These are phyloP conservation scores for Saxicola maurus DNA, from an alignment of 2,797 vertebrate species.

Conservation along the genomic window DNA sequence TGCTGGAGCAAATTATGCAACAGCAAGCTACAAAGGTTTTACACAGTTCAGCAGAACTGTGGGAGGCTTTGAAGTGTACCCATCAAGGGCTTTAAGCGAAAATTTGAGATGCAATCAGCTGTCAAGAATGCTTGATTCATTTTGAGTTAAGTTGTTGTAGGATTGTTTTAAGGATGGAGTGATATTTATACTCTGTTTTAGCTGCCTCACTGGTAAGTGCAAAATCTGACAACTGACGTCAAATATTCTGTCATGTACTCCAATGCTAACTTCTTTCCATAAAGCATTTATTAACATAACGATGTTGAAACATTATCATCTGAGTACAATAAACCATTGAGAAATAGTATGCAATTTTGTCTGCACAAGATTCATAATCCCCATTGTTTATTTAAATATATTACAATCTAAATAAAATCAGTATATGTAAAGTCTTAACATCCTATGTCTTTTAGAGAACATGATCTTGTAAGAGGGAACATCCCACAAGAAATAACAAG, in stretches of 20 bases:
- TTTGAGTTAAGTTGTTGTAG: neutral
- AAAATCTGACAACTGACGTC: neutral
- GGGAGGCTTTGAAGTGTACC: slow-evolving; percentile 12
- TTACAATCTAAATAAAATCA: neutral
- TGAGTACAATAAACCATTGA: neutral
- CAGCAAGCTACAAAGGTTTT: neutral
- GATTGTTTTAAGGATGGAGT: neutral
- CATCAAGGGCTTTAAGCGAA: neutral
- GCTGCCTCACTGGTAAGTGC: neutral
- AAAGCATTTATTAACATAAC: neutral
- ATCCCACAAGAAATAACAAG: neutral
- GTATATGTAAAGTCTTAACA: neutral
- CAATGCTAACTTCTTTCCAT: neutral
- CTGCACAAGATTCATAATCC: neutral
- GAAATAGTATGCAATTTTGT: neutral
- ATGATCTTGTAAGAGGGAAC: neutral
- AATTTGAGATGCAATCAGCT: neutral
- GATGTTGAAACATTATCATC: neutral
- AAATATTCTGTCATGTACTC: neutral
- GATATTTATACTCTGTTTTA: neutral
- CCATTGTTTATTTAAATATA: neutral
- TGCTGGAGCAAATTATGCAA: slow-evolving; percentile 6
- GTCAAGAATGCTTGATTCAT: neutral
- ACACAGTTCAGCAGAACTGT: neutral
- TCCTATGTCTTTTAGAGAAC: neutral